A percentile compares a stretch with the other conserved stretches of the same genome.
Conservation (phyloP, 2,113 vertebrate species). For the Triplophysa rosa region DNA sequence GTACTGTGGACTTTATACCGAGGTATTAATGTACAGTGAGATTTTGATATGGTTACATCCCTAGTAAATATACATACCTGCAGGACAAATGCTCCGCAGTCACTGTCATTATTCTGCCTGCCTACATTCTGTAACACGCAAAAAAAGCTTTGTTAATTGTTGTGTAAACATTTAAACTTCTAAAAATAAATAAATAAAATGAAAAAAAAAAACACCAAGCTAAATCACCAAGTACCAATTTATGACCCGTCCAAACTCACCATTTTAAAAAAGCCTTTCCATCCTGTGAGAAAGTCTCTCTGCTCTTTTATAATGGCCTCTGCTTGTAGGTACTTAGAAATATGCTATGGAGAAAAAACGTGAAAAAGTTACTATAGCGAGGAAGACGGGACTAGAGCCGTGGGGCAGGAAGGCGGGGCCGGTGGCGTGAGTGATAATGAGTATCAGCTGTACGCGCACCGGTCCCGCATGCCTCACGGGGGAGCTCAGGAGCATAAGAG, state of each 20-base stretch:
- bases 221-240: neutral
- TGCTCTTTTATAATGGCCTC: conserved; percentile 88
- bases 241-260: conserved; percentile 64
- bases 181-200: neutral
- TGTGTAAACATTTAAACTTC: neutral
- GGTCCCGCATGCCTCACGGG: too few relatives aligned
- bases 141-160: neutral
- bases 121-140: conserved; percentile 83
- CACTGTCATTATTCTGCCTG: conserved; percentile 92
- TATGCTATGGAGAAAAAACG: conserved; percentile 72
- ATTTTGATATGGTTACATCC: too few relatives aligned
- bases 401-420: too few relatives aligned
- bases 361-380: neutral
- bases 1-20: too few relatives aligned
- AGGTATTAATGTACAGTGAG: too few relatives aligned
- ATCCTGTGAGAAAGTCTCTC: conserved; percentile 82
- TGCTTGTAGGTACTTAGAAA: conserved; percentile 90
- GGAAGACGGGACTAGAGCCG: too few relatives aligned
- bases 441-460: too few relatives aligned
- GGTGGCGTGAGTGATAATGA: too few relatives aligned
- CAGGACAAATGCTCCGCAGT: conserved; percentile 90
- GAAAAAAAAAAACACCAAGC: neutral
- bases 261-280: conserved; percentile 94
- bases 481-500: too few relatives aligned
- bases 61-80: conserved; percentile 75